Percentiles rank a stretch among this genome's conserved stretches.
These are phyloP conservation scores for Apeltes quadracus DNA, from an alignment of 2,113 vertebrate species.

Conservation along the genomic window DNA sequence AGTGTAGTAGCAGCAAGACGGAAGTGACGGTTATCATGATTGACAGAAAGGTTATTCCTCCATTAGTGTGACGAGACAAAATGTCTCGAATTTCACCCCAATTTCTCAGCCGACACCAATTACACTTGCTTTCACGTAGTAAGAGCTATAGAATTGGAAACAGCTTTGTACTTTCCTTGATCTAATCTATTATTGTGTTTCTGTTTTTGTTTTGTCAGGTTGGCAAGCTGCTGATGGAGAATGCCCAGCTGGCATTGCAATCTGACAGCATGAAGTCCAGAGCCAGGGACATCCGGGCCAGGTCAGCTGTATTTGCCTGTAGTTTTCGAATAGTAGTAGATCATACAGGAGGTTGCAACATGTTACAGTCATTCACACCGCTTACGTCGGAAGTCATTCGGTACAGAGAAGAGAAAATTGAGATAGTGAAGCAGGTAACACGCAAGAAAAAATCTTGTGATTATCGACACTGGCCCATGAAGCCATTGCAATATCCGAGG, in stretches of 20 bases:
- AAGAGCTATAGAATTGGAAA: neutral
- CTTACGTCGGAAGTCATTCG: neutral
- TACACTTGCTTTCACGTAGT: neutral
- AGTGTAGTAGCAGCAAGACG: neutral
- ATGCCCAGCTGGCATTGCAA: conserved; percentile 73
- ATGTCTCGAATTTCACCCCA: neutral
- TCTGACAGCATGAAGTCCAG: conserved; percentile 73
- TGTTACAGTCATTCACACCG: neutral
- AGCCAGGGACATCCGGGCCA: conserved; percentile 69
- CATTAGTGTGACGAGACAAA: neutral
- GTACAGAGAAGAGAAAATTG: neutral
- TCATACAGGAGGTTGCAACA: neutral
- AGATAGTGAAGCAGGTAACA: neutral
- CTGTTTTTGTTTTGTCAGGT: conserved; percentile 69
- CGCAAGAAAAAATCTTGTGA: neutral
- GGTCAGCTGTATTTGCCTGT: conserved; percentile 64
- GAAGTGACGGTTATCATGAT: neutral
- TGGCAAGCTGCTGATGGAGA: conserved; percentile 71
- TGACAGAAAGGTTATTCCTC: neutral
- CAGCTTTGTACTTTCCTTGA: neutral
- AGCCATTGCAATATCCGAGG: neutral
- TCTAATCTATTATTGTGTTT: neutral
- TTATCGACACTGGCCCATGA: neutral
- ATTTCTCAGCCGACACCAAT: neutral
- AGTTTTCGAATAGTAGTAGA: conserved; percentile 15